Base-by-base conservation (phyloP, 1,140 invertebrate species). In the Lordiphosa mommai region DNA sequence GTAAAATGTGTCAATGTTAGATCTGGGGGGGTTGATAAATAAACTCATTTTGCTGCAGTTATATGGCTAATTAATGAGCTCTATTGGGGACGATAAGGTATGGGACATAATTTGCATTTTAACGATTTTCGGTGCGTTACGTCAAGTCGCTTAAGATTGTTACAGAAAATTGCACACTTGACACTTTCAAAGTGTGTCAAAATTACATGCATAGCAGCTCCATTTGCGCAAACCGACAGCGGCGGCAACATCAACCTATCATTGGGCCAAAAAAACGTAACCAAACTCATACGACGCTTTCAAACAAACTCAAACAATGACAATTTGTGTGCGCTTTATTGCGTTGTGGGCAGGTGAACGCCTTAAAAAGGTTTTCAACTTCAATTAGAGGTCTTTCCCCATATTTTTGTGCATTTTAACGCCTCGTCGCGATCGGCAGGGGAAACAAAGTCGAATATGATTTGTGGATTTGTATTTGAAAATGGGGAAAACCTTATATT, bases 1-100 rank as follows among this genome's bases (percentile, higher is more conserved):
- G 13, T 30, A 41, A 80, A 82, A 50, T 68, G 58, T 82, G 76
- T 80, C 76, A 80, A 72, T 82, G 76, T 49, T 57, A 68, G 50
- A 71, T 66, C 20, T 27, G 20, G n/a, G 10, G 9, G n/a, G 33
- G 30, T 17, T 38, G 65, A 69, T 80, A 59, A 23, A 43, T 20
- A 41, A 30, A 32, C 30, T 32, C 4, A 23, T 46, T 16, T 16
- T 6, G 0, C 30, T 47, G 34, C 36, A 56, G 14, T 50, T 29
- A 47, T 40, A 38, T 34, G 47, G 3, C 36, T 61, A 55, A 56
- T 52, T 41, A 50, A 30, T 43, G 34, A 44, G 27, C 51, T 34
- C 17, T 32, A 9, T 16, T 53, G 13, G 8, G 3, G 32, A 9
- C 40, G 12, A 32, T 33, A 16, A 30, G 14, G 8, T 13, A 33